Base-by-base conservation (phyloP, 2,888 invertebrate genomes). In the Hydrotaea diabolus region DNA sequence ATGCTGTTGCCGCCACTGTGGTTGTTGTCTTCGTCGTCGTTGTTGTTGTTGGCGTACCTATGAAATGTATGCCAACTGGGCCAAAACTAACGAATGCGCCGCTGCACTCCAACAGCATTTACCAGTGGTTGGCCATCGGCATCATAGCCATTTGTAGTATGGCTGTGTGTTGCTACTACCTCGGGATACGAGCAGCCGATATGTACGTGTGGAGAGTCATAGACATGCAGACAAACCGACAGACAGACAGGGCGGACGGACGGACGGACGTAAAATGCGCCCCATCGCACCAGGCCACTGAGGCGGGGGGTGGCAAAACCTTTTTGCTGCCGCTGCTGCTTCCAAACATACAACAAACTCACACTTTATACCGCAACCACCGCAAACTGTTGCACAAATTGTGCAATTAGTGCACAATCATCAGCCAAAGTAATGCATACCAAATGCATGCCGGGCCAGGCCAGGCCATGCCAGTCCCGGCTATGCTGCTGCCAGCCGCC, bases 371-470 rank as follows among this genome's bases (percentile, higher is more conserved):
- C 71, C 36, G 31, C 62, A 80, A 57, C 64, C 59, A 23, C 78
- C 53, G 55, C 72, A 46, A 72, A 84, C 84, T 80, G 74, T 79
- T 85, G 85, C 85, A 85, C 85, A 85, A 85, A 82, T 85, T 85
- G 85, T 85, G 85, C 85, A 85, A 85, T 85, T 85, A 85, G 85
- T 85, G 83, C 80, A 83, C 85, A 85, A 82, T 82, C 84, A 85
- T 82, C 86, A 84, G 79, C 80, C 77, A 69, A 73, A 79, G 85
- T 85, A 82, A 85, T 85, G 82, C 77, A 85, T 82, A 85, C 77
- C 85, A 74, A 69, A 55, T 55, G 75, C 69, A 72, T 46, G 46
- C 59, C 23, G 71, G 11, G 17, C 57, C 62, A 26, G 57, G 26
- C 26, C 31, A 59, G 11, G 21, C 59, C 13, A n/a, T 72, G 71